phyloP scores from a whole-genome alignment of 2,113 vertebrate genomes.

The Equus przewalskii region DNA sequence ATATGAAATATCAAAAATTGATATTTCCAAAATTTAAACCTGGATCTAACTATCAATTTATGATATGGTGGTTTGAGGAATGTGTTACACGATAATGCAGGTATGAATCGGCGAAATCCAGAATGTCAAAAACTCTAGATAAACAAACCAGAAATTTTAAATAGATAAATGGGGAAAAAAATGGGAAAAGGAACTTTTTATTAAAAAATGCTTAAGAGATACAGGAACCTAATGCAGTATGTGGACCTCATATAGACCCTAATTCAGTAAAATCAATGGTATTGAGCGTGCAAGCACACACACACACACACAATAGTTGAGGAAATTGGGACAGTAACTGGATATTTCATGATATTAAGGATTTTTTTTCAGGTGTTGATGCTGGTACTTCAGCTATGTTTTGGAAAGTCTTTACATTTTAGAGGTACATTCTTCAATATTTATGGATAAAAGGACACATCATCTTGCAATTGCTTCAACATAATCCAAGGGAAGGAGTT shows the following conservation, averaged over 20 bases:
- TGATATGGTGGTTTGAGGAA: background rate
- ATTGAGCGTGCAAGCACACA: accelerated
- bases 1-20: background rate
- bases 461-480: background rate
- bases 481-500: background rate
- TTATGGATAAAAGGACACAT: background rate
- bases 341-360: background rate
- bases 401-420: background rate
- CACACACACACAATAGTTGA: background rate
- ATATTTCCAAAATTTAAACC: background rate
- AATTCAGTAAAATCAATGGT: background rate
- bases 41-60: background rate
- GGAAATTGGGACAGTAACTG: background rate
- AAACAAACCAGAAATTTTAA: background rate
- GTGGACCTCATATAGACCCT: background rate
- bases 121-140: background rate
- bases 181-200: background rate
- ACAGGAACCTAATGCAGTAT: background rate
- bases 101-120: background rate
- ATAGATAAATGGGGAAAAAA: background rate
- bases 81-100: background rate
- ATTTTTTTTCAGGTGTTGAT: background rate
- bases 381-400: background rate
- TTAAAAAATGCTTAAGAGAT: background rate
- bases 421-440: background rate